phyloP scores from a whole-genome alignment of 2,888 invertebrate species.

The Prenolepis imparis region DNA sequence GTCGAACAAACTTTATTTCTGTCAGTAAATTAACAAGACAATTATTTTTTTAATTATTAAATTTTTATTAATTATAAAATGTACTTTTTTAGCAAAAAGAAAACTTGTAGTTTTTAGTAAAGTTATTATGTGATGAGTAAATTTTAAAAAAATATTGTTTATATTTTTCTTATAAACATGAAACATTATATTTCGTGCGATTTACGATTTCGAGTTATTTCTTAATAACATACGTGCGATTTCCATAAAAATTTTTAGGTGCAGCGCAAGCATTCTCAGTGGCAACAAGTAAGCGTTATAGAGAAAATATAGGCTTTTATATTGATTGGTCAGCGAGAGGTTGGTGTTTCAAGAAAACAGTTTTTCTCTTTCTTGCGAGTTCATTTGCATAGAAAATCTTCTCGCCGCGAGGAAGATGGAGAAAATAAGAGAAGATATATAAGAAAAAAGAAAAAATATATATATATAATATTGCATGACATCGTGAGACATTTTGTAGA shows the following conservation, averaged over 20 bases:
- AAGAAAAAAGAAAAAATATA: background rate
- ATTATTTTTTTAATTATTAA: background rate
- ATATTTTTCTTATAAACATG: background rate
- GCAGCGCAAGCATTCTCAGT: constrained; percentile 41
- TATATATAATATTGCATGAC: constrained; percentile 4
- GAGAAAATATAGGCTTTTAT: constrained; percentile 49
- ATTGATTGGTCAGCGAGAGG: constrained; percentile 38
- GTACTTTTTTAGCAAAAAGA: background rate
- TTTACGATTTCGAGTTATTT: constrained; percentile 3
- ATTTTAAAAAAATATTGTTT: background rate
- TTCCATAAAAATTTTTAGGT: constrained; percentile 23
- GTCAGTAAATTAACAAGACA: background rate
- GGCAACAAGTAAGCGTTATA: constrained; percentile 45
- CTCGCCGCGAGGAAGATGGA: background rate
- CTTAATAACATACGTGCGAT: background rate
- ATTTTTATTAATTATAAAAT: constrained; percentile 12
- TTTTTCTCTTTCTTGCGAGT: background rate
- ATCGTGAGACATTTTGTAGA: constrained; percentile 4
- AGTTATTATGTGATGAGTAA: background rate
- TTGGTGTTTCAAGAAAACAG: constrained; percentile 30
- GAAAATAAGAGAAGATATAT: background rate
- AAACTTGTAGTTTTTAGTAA: constrained; percentile 3
- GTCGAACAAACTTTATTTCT: background rate
- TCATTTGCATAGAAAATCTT: constrained; percentile 30
- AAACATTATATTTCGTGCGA: background rate